phyloP scores from a whole-genome alignment of 2,888 invertebrate genomes.

The Lycia hirtaria region DNA sequence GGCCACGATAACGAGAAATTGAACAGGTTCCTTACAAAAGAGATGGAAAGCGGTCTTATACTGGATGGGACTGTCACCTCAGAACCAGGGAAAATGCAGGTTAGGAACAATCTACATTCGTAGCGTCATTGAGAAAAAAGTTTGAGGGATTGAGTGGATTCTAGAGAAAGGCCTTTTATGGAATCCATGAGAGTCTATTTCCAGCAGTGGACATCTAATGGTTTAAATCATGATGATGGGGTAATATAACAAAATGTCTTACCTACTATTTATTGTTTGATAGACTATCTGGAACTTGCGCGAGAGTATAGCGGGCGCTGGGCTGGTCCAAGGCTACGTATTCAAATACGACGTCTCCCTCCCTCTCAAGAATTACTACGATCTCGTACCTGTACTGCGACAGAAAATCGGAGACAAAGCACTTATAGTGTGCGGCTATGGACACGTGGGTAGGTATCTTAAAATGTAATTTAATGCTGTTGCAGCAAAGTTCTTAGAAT shows the following conservation, averaged over 20 bases:
- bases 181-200: too few species aligned
- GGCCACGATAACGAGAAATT: constrained; percentile 96
- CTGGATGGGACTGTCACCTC: constrained; percentile 93
- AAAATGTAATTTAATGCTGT: neutral
- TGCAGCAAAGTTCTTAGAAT: too few species aligned
- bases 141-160: too few species aligned
- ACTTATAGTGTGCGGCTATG: constrained; percentile 92
- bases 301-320: constrained; percentile 92
- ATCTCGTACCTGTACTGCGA: constrained; percentile 90
- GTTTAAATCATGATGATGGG: neutral
- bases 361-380: constrained; percentile 93
- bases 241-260: neutral
- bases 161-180: too few species aligned
- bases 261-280: neutral
- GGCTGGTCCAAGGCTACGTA: constrained; percentile 92
- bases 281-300: constrained; percentile 93
- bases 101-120: constrained; percentile 66
- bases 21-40: constrained; percentile 89
- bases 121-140: too few species aligned
- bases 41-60: constrained; percentile 90
- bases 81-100: constrained; percentile 93
- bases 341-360: constrained; percentile 98
- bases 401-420: constrained; percentile 87
- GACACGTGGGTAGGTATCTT: constrained; percentile 93
- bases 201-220: too few species aligned